Conservation (phyloP, 1,140 invertebrate species). For the Eumaeus atala region DNA sequence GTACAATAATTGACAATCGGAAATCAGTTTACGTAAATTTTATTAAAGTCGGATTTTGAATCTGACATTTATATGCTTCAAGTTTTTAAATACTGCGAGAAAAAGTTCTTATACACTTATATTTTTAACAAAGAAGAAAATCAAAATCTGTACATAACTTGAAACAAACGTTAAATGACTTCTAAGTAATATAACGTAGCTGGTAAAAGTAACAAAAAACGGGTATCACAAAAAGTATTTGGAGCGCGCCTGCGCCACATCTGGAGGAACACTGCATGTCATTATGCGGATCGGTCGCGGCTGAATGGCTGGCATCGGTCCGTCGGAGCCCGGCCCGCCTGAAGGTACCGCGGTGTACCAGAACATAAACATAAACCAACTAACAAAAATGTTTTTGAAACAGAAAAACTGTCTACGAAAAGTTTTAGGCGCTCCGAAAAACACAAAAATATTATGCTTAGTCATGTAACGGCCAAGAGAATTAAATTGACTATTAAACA, state of each 20-base stretch:
- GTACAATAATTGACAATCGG: too few relatives aligned
- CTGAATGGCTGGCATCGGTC: slow-evolving; percentile 30
- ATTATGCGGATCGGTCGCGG: slow-evolving; percentile 62
- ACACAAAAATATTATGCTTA: too few relatives aligned
- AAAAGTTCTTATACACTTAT: too few relatives aligned
- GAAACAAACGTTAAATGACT: background rate
- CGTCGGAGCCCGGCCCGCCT: slow-evolving; percentile 25
- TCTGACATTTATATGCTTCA: too few relatives aligned
- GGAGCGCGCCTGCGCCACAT: slow-evolving; percentile 66
- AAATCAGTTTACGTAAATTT: too few relatives aligned
- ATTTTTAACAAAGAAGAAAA: too few relatives aligned
- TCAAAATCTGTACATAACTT: background rate
- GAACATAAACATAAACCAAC: slow-evolving; percentile 2
- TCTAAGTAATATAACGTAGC: slow-evolving; percentile 35
- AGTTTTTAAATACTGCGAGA: too few relatives aligned
- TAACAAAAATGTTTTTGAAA: background rate
- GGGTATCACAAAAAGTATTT: slow-evolving; percentile 48
- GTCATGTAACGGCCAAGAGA: too few relatives aligned
- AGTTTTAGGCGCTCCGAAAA: too few relatives aligned
- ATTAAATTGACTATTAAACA: too few relatives aligned
- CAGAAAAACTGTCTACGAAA: too few relatives aligned
- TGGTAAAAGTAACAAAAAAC: slow-evolving; percentile 49
- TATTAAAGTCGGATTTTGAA: too few relatives aligned
- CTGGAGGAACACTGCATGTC: slow-evolving; percentile 65
- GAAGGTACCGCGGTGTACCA: slow-evolving; percentile 16